Base-by-base conservation (phyloP, 37 sponge, comb jelly and placozoan genomes). In the Mnemiopsis leidyi region DNA sequence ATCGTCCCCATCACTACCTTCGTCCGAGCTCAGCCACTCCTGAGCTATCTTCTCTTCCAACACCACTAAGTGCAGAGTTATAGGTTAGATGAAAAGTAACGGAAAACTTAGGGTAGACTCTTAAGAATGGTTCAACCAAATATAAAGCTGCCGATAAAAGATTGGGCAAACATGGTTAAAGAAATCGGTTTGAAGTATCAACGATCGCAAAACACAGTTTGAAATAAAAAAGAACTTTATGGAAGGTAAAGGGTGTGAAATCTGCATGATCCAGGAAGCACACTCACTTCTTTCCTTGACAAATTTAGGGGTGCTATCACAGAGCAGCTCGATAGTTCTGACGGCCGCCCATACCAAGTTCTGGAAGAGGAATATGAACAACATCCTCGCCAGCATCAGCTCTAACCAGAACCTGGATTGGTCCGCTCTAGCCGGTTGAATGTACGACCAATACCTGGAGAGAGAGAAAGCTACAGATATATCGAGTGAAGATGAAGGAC, bases 391-490 rank as follows among this genome's bases (percentile, higher is more conserved):
- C 48, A 85, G 23, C 90, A 85, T 85, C 3, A 85, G 48, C 90
- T 85, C 61, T 61, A 85, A 36, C 90, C 90, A 85, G 48, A 85
- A 85, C 1, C 16, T 40, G 61, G 90, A 85, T 28, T 85, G 40
- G 28, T 85, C 90, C 7, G 33, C 26, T 3, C 79, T 26, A 1
- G 90, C 90, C 23, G 90, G 90, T 9, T 85, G 40, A 29, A 85
- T 85, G 90, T 85, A 85, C 25, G 90, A 85, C 90, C 90, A 85
- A 40, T 85, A 85, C 23, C 90, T 85, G 90, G 90, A 61, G n/a
- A n/a, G n/a, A n/a, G n/a, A n/a, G n/a, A n/a, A n/a, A n/a, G n/a
- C n/a, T n/a, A n/a, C n/a, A n/a, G n/a, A n/a, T n/a, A n/a, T n/a
- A n/a, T n/a, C n/a, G n/a, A n/a, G n/a, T n/a, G n/a, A n/a, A n/a